phyloP scores from a whole-genome alignment of 2,888 invertebrate genomes.

The Dasysyrphus albostriatus region DNA sequence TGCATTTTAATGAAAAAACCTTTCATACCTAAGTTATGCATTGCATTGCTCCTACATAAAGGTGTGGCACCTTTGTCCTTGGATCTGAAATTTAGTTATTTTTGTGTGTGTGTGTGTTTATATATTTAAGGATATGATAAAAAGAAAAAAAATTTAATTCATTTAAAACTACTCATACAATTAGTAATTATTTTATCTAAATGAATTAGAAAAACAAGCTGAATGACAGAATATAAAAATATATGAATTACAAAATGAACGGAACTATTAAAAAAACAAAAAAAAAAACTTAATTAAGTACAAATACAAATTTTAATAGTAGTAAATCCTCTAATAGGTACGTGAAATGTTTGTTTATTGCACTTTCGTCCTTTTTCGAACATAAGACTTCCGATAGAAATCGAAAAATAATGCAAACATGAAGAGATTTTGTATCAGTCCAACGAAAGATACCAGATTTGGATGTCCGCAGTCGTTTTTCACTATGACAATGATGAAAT shows the following conservation, averaged over 20 bases:
- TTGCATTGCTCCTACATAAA: background rate
- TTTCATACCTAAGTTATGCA: background rate
- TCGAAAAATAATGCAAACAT: constrained; percentile 83
- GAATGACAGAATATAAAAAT: background rate
- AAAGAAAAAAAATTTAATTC: constrained; percentile 11
- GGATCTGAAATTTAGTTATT: background rate
- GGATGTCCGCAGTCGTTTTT: constrained; percentile 80
- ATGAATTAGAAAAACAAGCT: background rate
- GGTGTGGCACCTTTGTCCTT: background rate
- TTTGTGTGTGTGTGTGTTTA: background rate
- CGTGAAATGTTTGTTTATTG: background rate
- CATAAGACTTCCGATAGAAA: constrained; percentile 81
- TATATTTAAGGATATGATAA: background rate
- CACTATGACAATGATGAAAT: constrained; percentile 84
- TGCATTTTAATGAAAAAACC: constrained; percentile 57
- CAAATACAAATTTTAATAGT: background rate
- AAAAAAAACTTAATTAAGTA: constrained; percentile 11
- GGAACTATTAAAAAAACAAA: background rate
- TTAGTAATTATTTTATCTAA: background rate
- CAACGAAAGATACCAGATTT: constrained; percentile 78
- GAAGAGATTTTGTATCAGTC: constrained; percentile 81
- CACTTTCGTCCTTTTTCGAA: constrained; percentile 71
- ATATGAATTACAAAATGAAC: constrained; percentile 17
- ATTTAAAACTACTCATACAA: constrained; percentile 58
- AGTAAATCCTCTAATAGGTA: background rate